phyloP scores from a whole-genome alignment of 2,113 vertebrate species.

The Odobenus rosmarus region DNA sequence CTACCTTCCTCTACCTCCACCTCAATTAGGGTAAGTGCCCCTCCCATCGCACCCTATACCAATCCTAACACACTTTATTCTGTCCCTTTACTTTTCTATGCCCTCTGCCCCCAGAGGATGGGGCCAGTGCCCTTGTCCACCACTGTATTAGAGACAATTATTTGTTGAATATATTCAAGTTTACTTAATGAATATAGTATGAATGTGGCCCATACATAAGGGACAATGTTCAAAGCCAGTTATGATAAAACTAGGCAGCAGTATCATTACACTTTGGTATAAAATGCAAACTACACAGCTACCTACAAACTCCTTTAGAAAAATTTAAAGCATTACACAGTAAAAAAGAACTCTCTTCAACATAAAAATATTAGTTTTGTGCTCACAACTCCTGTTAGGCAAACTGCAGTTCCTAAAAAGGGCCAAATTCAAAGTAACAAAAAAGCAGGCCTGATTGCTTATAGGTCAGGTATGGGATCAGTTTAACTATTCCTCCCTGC shows the following conservation, averaged over 20 bases:
- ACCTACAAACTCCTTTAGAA: constrained; percentile 4
- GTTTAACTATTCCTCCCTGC: neutral
- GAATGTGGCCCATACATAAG: neutral
- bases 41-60: neutral
- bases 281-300: constrained; percentile 36
- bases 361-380: constrained; percentile 27
- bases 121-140: neutral
- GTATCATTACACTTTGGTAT: constrained; percentile 26
- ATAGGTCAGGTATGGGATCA: neutral
- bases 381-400: neutral
- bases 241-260: neutral
- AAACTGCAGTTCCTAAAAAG: constrained; percentile 38
- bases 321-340: constrained; percentile 1
- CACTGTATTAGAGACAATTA: neutral
- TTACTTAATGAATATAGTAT: neutral
- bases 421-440: neutral
- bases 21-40: neutral
- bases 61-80: neutral
- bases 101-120: neutral
- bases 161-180: neutral
- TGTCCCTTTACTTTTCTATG: neutral
- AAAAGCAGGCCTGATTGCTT: constrained; percentile 29
- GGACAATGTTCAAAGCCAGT: neutral
- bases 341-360: constrained; percentile 18
- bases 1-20: neutral